Base-by-base conservation (phyloP, 2,113 vertebrate genomes). In the Pithys albifrons region DNA sequence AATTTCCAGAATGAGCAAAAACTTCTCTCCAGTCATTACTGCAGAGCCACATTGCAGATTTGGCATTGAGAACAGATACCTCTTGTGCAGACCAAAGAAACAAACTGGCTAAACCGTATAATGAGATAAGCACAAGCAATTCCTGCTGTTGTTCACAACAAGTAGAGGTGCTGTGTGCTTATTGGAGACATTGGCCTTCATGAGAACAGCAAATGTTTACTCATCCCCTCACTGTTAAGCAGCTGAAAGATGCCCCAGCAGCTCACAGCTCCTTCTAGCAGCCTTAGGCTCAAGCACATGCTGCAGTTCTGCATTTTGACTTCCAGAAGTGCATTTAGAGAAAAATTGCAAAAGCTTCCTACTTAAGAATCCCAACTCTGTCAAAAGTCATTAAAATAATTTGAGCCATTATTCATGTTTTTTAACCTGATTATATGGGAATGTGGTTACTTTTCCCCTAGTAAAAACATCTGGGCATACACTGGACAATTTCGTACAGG, bases 1-100 rank as follows among this genome's bases (percentile, higher is more conserved):
- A 79, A 77, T 61, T 77, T 87, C 92, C 88, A 78, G 75, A 92
- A 81, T 49, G 85, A 95, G 49, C 69, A 94, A 88, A 76, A 80
- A 72, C 45, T 85, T 88, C 71, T 88, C 51, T 72, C 28, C 31
- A 78, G 77, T 70, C 54, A 22, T 69, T 65, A 29, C 4, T 77
- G 73, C 75, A n/a, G 75, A 86, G 88, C 59, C 64, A 82, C 10
- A 2, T 29, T 59, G 82, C 39, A 7, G 54, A 72, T 91, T 75
- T 87, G 64, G 70, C 66, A 95, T 66, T 94, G 75, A 79, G 89
- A 85, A 82, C 81, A 88, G 91, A 90, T 62, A 79, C 59, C 49
- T 95, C 78, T 94, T 79, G 75, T 66, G 71, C 78, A 73, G 67
- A 83, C 43, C 59, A 82, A 84, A 93, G 85, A 70, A 95, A 83